Base-by-base conservation (phyloP, 2,113 vertebrate species). In the Puntigrus tetrazona region DNA sequence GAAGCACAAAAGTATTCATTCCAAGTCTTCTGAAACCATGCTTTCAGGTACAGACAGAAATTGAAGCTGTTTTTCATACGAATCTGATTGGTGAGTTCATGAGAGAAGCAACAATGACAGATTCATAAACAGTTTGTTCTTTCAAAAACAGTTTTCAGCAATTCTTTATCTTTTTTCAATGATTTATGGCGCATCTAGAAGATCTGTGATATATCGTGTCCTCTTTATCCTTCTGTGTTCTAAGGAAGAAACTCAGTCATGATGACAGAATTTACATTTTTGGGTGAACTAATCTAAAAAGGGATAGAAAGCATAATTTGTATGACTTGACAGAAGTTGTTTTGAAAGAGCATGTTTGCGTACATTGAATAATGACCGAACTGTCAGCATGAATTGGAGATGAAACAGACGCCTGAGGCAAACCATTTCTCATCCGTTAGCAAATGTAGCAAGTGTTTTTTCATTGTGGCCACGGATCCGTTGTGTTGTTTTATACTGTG, bases 391-490 rank as follows among this genome's bases (percentile, higher is more conserved):
- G 27, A 83, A 67, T 59, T 34, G 59, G 57, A 80, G 73, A 84
- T 81, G 69, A 75, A 75, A 81, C 78, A 81, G 57, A 34, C 36
- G 59, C 25, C 61, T 57, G 73, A 82, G 73, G 65, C 55, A 50
- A 78, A 92, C 91, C 89, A 91, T 89, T 91, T 87, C 67, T 82
- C 88, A 89, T 87, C 88, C 86, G 86, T 89, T 88, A 91, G 87
- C 85, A 50, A 67, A 82, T 82, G 77, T 43, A 61, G 77, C 36
- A 41, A 43, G 25, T 63, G 55, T 63, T 63, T 78, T 61, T 38
- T 61, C 13, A 16, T 16, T 36, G 75, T 61, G 77, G 77, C n/a
- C 38, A 87, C 78, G 84, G 83, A 91, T 90, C 89, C 88, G 59
- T 87, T 89, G 85, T 88, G 85, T 87, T 82, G 85, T 75, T 22